These are phyloP conservation scores for Rotaria sp. DNA, from an alignment of 2,888 invertebrate species.

Conservation along the genomic window DNA sequence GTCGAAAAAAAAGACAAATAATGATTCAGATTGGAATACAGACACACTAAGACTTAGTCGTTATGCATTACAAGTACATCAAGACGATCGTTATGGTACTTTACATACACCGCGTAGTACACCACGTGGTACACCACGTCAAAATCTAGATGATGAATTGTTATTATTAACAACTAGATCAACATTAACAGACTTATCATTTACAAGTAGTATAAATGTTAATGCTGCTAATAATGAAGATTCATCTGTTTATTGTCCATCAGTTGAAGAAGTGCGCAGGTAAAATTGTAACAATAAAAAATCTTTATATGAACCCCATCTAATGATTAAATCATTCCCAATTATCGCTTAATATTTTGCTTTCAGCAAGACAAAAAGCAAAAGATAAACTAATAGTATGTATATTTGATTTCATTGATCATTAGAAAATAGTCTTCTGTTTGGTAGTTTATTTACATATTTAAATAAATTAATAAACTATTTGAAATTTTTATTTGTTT, in stretches of 20 bases:
- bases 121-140: neutral
- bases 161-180: neutral
- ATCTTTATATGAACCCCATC: neutral
- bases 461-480: neutral
- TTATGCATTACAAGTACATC: neutral
- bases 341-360: neutral
- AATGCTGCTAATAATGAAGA: neutral
- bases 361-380: neutral
- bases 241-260: neutral
- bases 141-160: neutral
- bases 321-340: neutral
- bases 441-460: neutral
- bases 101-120: conserved; percentile 18
- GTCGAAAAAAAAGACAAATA: neutral
- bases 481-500: neutral
- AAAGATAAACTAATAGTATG: neutral
- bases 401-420: neutral
- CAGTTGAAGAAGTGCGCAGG: conserved; percentile 9
- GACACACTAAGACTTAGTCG: neutral
- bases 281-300: neutral
- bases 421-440: neutral
- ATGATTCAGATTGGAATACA: neutral
- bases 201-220: neutral
- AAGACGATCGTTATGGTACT: neutral
- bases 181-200: neutral